Base-by-base conservation (phyloP, 2,888 invertebrate species). In the Vandiemenella viatica region DNA sequence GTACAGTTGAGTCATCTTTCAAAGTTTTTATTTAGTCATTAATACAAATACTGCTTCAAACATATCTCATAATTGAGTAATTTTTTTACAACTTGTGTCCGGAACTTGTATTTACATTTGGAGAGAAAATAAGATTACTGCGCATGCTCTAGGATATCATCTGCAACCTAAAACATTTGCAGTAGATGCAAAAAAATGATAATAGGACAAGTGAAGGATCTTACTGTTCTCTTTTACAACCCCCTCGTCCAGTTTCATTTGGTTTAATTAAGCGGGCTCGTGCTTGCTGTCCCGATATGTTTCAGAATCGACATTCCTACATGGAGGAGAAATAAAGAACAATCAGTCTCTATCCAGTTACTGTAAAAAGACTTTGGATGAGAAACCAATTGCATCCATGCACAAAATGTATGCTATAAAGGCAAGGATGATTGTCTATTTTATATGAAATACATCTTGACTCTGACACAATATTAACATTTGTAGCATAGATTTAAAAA, bases 291-390 rank as follows among this genome's bases (percentile, higher is more conserved):
- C 53, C 50, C 43, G 44, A 52, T 40, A 49, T 23, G 52, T 44
- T 50, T 52, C 52, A 16, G 49, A 46, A 50, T 50, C 52, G 48
- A 50, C 45, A 49, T 26, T 51, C 54, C 54, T 54, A 52, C 43
- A 52, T 46, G 48, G 43, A 41, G 45, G 50, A 45, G 45, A 50
- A 48, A 43, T 47, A 45, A n/a, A 22, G 45, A 16, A 45, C 45
- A 45, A 18, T 16, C 20, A 42, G 42, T 42, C 42, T 42, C 42
- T 42, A 17, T 42, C 42, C 42, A 42, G 21, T 32, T n/a, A 32
- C 10, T 4, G n/a, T n/a, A 32, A 3, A 10, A 32, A 32, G 10
- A n/a, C 32, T 32, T 32, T 32, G 42, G 42, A 42, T 17, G n/a
- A 42, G 42, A 42, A 42, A 42, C 42, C 42, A 42, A 42, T 19